These are phyloP conservation scores for Lasioglossum oenotherae DNA, from an alignment of 2,888 invertebrate species.

Conservation along the genomic window DNA sequence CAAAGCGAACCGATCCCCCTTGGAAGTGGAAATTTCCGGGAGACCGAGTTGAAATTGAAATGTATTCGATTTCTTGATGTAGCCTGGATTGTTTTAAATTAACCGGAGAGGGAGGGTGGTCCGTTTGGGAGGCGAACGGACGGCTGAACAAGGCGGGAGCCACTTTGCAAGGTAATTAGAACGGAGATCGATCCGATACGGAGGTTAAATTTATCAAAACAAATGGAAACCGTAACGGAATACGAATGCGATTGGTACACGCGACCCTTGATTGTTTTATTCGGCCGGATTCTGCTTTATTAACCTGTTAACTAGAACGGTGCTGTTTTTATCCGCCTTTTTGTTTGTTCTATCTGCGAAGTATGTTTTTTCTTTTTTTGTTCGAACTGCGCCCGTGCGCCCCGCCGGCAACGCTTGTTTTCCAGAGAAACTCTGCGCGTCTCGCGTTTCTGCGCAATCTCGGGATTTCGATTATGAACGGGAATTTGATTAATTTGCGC, in stretches of 20 bases:
- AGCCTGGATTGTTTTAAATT: conserved; percentile 49
- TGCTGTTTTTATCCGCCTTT: neutral
- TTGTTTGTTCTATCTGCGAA: neutral
- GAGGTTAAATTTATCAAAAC: conserved; percentile 40
- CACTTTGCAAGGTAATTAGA: conserved; percentile 51
- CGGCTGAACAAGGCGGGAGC: conserved; percentile 17
- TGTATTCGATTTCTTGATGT: conserved; percentile 3
- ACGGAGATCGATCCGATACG: conserved; percentile 29
- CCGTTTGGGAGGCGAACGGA: neutral
- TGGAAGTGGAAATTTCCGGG: conserved; percentile 24
- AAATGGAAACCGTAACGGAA: conserved; percentile 9
- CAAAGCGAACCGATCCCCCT: neutral
- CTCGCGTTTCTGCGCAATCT: neutral
- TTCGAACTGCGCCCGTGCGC: neutral
- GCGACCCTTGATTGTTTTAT: conserved; percentile 16
- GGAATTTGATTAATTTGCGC: neutral
- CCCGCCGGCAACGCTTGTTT: neutral
- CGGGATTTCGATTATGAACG: neutral
- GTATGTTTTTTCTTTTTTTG: neutral
- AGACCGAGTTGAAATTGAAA: conserved; percentile 17
- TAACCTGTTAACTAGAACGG: neutral
- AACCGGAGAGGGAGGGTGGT: neutral
- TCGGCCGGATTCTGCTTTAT: conserved; percentile 6
- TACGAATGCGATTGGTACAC: conserved; percentile 22
- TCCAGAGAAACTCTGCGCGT: neutral